Conservation (phyloP, 2,888 invertebrate genomes). For the Cataglyphis livida region DNA sequence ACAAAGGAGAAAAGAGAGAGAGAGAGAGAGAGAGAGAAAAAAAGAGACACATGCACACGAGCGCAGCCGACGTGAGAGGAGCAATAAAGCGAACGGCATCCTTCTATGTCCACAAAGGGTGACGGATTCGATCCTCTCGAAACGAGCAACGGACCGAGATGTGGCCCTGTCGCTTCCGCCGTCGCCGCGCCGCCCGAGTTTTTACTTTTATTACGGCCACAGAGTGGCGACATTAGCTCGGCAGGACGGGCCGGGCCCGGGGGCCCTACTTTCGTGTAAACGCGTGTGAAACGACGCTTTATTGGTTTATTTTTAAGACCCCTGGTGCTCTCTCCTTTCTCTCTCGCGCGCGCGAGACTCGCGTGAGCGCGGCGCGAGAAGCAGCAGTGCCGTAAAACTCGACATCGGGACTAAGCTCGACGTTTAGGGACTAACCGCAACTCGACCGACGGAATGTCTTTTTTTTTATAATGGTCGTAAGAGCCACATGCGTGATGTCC, state of each 20-base stretch:
- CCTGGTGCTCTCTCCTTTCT: slow-evolving; percentile 43
- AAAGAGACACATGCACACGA: background rate
- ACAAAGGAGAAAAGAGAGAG: slow-evolving; percentile 14
- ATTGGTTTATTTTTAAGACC: slow-evolving; percentile 80
- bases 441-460: slow-evolving; percentile 55
- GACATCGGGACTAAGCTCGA: slow-evolving; percentile 45
- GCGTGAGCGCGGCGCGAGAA: slow-evolving; percentile 38
- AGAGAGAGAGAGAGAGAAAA: background rate
- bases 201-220: slow-evolving; percentile 71
- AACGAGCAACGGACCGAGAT: slow-evolving; percentile 62
- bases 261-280: slow-evolving; percentile 63
- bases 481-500: slow-evolving; percentile 23
- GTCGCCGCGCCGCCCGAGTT: slow-evolving; percentile 50
- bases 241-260: background rate
- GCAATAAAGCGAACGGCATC: slow-evolving; percentile 69
- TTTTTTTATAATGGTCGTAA: slow-evolving; percentile 51
- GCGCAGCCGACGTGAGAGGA: slow-evolving; percentile 55
- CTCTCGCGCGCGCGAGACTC: slow-evolving; percentile 13
- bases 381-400: slow-evolving; percentile 62
- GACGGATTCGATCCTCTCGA: slow-evolving; percentile 72
- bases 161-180: slow-evolving; percentile 41
- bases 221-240: slow-evolving; percentile 40
- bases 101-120: slow-evolving; percentile 74
- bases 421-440: slow-evolving; percentile 70
- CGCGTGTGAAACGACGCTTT: slow-evolving; percentile 74